These are phyloP conservation scores for Metopia argyrocephala DNA, from an alignment of 2,888 invertebrate genomes.

Conservation along the genomic window DNA sequence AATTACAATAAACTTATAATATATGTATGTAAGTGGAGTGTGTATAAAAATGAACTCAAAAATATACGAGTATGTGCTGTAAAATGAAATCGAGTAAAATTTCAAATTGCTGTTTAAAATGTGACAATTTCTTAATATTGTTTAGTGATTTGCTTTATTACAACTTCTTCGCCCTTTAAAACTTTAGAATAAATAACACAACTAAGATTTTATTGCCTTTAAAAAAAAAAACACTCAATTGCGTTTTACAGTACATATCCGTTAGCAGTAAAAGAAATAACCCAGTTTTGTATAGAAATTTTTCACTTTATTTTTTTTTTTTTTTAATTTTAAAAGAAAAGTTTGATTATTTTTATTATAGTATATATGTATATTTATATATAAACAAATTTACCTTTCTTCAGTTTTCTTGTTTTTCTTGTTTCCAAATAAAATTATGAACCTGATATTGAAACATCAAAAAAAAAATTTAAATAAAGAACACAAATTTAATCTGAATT, in stretches of 20 bases:
- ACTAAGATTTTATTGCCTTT: too few relatives aligned
- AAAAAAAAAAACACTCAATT: neutral
- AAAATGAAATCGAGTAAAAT: too few relatives aligned
- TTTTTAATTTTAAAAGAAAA: conserved; percentile 61
- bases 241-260: neutral
- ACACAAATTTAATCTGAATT: neutral
- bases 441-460: conserved; percentile 51
- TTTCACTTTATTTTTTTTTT: conserved; percentile 62
- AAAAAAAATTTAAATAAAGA: conserved; percentile 31
- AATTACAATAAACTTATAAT: too few relatives aligned
- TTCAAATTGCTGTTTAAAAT: too few relatives aligned
- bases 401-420: conserved; percentile 69
- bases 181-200: too few relatives aligned
- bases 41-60: too few relatives aligned
- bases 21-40: too few relatives aligned
- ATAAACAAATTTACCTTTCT: conserved; percentile 70
- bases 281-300: neutral
- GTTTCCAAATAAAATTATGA: conserved; percentile 46
- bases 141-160: too few relatives aligned
- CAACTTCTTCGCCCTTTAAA: too few relatives aligned
- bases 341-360: conserved; percentile 58
- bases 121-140: too few relatives aligned
- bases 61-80: too few relatives aligned
- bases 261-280: neutral
- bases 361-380: conserved; percentile 64